These are phyloP conservation scores for Hirudo medicinalis DNA, from an alignment of 1,140 invertebrate species.

Conservation along the genomic window DNA sequence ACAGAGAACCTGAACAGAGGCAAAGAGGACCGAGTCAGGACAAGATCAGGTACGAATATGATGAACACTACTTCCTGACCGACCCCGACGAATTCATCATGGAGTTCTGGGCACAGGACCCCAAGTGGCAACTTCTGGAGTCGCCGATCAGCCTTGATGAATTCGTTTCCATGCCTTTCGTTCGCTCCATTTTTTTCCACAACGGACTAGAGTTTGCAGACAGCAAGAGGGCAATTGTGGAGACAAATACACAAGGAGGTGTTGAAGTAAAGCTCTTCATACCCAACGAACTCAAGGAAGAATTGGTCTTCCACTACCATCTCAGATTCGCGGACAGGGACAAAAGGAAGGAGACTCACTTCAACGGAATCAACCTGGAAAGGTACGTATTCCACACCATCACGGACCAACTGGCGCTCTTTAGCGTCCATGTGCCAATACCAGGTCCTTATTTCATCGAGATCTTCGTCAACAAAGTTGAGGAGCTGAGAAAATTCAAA, in stretches of 20 bases:
- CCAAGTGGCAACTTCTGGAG: slow-evolving; percentile 92
- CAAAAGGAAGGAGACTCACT: slow-evolving; percentile 10
- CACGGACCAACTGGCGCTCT: slow-evolving; percentile 2
- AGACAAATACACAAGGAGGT: slow-evolving; percentile 60
- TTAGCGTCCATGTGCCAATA: slow-evolving; percentile 47
- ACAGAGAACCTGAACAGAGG: slow-evolving; percentile 34
- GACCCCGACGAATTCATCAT: slow-evolving; percentile 97
- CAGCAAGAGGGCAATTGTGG: slow-evolving; percentile 63
- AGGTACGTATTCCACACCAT: slow-evolving; percentile 16
- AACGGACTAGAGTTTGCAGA: slow-evolving; percentile 77
- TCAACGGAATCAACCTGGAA: slow-evolving; percentile 15
- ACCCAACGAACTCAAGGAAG: slow-evolving; percentile 33
- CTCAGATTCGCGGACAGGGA: slow-evolving; percentile 20
- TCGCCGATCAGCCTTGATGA: slow-evolving; percentile 78
- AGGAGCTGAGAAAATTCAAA: slow-evolving; percentile 24
- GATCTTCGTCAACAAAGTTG: slow-evolving; percentile 81
- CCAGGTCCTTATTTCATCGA: slow-evolving; percentile 83
- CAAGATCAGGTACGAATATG: slow-evolving; percentile 80
- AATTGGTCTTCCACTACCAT: slow-evolving; percentile 40
- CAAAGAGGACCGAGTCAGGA: slow-evolving; percentile 29
- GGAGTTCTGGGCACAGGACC: slow-evolving; percentile 90
- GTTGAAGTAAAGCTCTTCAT: slow-evolving; percentile 35
- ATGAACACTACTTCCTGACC: slow-evolving; percentile 97
- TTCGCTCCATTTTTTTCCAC: slow-evolving; percentile 91
- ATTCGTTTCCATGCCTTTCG: slow-evolving; percentile 94